Conservation (phyloP, 1,140 invertebrate species). For the Drosophila nasuta region DNA sequence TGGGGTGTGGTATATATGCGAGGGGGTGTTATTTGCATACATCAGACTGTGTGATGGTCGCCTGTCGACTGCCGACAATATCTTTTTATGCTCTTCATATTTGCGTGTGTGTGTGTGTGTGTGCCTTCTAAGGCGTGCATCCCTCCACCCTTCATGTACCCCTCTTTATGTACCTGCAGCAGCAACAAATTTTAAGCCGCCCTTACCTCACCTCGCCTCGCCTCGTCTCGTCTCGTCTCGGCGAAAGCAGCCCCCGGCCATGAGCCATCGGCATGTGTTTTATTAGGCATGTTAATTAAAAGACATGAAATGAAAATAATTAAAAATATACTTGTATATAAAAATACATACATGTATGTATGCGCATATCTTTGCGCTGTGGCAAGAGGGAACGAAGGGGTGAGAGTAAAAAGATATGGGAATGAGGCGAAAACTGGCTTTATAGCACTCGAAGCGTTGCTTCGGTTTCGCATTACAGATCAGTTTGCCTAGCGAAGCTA, state of each 20-base stretch:
- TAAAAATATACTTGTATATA: conserved; percentile 68
- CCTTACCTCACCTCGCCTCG: not conserved
- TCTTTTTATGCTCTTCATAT: conserved; percentile 67
- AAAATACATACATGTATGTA: conserved; percentile 29
- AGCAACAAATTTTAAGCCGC: not conserved
- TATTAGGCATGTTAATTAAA: conserved; percentile 84
- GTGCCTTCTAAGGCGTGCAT: conserved; percentile 25
- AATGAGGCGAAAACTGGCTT: conserved; percentile 28
- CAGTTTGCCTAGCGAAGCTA: not conserved
- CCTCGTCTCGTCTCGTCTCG: too few relatives aligned
- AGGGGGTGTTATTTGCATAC: conserved; percentile 79
- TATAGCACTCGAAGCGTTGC: conserved; percentile 27
- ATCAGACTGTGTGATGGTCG: conserved; percentile 55
- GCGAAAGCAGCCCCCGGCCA: not conserved
- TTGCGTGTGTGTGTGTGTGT: conserved; percentile 1
- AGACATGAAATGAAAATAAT: conserved; percentile 84
- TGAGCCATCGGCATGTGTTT: conserved; percentile 72
- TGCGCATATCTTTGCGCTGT: conserved; percentile 7
- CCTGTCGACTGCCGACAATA: conserved; percentile 60
- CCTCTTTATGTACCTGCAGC: conserved; percentile 10
- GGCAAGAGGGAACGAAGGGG: not conserved
- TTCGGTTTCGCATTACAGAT: conserved; percentile 26
- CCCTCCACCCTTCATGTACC: conserved; percentile 2
- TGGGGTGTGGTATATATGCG: conserved; percentile 25
- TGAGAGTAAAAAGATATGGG: not conserved